Evolutionary conservation across 2,113 vertebrate genomes (phyloP), one percentile per base, ranked within the genome.

Genomic region (Sander lucioperca): DNA sequence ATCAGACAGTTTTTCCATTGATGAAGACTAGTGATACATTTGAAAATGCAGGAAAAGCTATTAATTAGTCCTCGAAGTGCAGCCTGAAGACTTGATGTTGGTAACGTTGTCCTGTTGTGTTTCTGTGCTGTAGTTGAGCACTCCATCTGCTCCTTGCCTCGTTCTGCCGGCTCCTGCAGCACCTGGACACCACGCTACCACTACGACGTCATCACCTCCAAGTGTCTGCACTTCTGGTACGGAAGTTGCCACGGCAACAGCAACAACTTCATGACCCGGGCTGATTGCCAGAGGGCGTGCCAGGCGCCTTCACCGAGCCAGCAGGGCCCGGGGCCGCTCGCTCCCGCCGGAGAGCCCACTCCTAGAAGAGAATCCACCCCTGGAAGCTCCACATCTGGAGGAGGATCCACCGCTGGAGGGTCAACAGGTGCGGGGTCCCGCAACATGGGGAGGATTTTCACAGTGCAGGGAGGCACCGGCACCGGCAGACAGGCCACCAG

Each of bases 221-320:
- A 81, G 77, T 99, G 98, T 69, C 94, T 94, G 75, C 96, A 97
- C n/a, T 99, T 99, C 92, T 99, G 98, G 98, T 99, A 96, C 0
- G 98, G 98, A 0, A 94, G 97, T 57, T 99, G 98, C 91, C 95
- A 98, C 0, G 98, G 98, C 80, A 99, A 99, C 45, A 94, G 82
- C 86, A 99, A 99, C 91, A 99, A 96, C 94, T 99, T 99, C 68
- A 63, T 88, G 62, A 95, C 95, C 0, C 94, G 96, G 81, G 95
- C 95, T 8, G 97, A 97, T 67, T 99, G 98, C 86, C 92, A 96
- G 94, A 88, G 65, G 77, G 80, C 18, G 0, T 99, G 98, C 89
- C 90, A 15, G 64, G 68, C 15, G 16, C 2, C 82, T 0, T 27
- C 50, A 0, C n/a, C 45, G 14, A 51, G 65, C 45, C 91, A 78